Conservation (phyloP, 2,888 invertebrate genomes). For the Drosophila pegasa region DNA sequence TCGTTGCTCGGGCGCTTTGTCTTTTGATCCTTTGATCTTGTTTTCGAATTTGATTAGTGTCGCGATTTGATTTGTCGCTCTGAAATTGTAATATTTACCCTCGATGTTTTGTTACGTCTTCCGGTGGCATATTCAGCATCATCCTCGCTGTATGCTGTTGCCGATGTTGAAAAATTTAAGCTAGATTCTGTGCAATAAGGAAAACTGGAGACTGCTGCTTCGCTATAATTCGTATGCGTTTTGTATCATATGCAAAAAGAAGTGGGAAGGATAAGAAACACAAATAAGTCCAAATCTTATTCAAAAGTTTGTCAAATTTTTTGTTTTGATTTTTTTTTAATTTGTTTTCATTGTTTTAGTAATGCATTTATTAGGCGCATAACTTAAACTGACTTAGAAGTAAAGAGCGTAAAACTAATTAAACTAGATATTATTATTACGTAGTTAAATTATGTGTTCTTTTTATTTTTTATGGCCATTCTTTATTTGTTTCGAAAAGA, state of each 20-base stretch:
- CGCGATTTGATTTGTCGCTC: constrained; percentile 56
- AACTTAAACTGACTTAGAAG: constrained; percentile 66
- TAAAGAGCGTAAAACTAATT: constrained; percentile 53
- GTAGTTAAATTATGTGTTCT: constrained; percentile 31
- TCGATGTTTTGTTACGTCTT: constrained; percentile 90
- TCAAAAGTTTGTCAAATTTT: constrained; percentile 51
- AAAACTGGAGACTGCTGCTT: constrained; percentile 85
- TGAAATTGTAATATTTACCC: constrained; percentile 86
- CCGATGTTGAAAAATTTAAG: constrained; percentile 89
- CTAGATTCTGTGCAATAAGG: constrained; percentile 85
- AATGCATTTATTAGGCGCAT: constrained; percentile 75
- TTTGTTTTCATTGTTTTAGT: constrained; percentile 65
- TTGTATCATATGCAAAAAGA: constrained; percentile 76
- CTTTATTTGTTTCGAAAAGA: constrained; percentile 40
- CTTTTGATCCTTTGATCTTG: constrained; percentile 76
- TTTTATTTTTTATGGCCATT: constrained; percentile 18
- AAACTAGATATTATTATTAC: constrained; percentile 48
- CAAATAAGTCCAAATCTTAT: constrained; percentile 78
- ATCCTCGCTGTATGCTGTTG: constrained; percentile 88
- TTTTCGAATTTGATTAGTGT: constrained; percentile 52
- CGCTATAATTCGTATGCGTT: constrained; percentile 81
- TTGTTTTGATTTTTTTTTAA: constrained; percentile 24
- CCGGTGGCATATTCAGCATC: constrained; percentile 89
- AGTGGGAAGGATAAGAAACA: constrained; percentile 80
- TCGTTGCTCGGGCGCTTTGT: constrained; percentile 54